These are phyloP conservation scores for Aegotheles bennettii DNA, from an alignment of 2,113 vertebrate species.

Conservation along the genomic window DNA sequence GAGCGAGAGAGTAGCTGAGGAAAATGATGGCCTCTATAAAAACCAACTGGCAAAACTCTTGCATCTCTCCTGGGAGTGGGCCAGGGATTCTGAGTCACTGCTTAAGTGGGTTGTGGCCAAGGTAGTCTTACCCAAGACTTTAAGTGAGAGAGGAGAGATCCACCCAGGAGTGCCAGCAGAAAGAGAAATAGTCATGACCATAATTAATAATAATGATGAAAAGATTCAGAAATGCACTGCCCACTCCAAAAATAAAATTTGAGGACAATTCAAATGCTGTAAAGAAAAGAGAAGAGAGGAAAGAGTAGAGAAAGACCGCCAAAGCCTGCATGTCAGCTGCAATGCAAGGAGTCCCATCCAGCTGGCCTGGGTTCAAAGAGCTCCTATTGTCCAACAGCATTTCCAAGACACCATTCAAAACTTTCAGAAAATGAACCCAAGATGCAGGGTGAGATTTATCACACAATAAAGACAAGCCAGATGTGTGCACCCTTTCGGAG, in stretches of 20 bases:
- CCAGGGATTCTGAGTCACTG: constrained; percentile 65
- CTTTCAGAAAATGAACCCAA: constrained; percentile 64
- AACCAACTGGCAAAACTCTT: constrained; percentile 45
- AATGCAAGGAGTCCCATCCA: constrained; percentile 45
- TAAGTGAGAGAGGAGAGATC: constrained; percentile 35
- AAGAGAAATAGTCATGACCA: constrained; percentile 31
- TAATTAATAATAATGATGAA: constrained; percentile 56
- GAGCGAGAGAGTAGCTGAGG: neutral
- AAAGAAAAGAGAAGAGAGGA: constrained; percentile 44
- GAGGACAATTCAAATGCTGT: constrained; percentile 60
- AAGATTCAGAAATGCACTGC: constrained; percentile 35
- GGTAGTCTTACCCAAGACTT: constrained; percentile 44
- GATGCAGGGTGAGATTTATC: constrained; percentile 63
- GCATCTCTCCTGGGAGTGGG: constrained; percentile 40
- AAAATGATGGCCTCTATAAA: constrained; percentile 52
- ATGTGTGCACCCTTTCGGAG: neutral
- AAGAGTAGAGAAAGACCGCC: constrained; percentile 48
- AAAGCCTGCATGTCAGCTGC: constrained; percentile 66
- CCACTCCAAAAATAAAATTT: constrained; percentile 70
- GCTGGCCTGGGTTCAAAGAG: constrained; percentile 58
- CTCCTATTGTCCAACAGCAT: constrained; percentile 58
- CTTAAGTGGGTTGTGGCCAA: constrained; percentile 40
- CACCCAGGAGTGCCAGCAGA: constrained; percentile 51
- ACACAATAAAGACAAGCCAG: constrained; percentile 40
- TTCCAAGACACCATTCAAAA: constrained; percentile 60